Evolutionary conservation across 1,140 invertebrate species (phyloP), one percentile per base, ranked within the genome.

Genomic region (Coptotermes formosanus): DNA sequence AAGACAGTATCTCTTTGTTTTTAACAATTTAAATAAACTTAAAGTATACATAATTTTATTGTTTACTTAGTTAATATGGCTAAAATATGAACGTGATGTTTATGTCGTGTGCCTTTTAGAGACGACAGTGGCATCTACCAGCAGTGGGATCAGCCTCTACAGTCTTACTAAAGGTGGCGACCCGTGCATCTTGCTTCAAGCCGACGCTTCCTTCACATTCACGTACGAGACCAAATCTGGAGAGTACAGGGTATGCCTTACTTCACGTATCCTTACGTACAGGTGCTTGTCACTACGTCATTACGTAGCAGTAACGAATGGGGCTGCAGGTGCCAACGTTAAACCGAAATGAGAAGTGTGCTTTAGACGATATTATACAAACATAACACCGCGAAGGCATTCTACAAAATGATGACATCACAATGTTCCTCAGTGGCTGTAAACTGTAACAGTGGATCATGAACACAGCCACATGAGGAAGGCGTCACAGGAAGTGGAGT

Each of bases 151-250:
- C 64, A 75, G 25, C 23, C 83, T 52, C 2, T 84, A 59, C 83
- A 45, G 44, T 6, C 30, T 84, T 14, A 38, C 25, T 8, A 52
- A 8, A 14, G 45, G 38, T 16, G 85, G 85, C 19, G 64, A 44
- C 7, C 43, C 85, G 11, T 85, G 85, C 45, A 82, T 85, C 64
- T 64, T 85, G 45, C 30, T 85, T 7, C 43, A 45, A 16, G 32
- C 75, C 25, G 85, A 85, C 44, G 85, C 59, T 8, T 25, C 23
- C 4, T 19, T 85, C 45, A 38, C 1, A 0, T 25, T 85, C n/a
- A 32, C 12, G 2, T 85, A 81, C 32, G n/a, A 43, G 32, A 85
- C 16, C 7, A 85, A 75, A 38, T 82, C 45, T n/a, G 55, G 55
- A 43, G 30, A 52, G 1, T 2, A 59, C 8, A 0, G 85, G 25